Percentiles rank a stretch among this genome's conserved stretches.
Evolutionary conservation across 35 echinoderm and acorn worm genomes (phyloP).

Genomic region (Diadema setosum): DNA sequence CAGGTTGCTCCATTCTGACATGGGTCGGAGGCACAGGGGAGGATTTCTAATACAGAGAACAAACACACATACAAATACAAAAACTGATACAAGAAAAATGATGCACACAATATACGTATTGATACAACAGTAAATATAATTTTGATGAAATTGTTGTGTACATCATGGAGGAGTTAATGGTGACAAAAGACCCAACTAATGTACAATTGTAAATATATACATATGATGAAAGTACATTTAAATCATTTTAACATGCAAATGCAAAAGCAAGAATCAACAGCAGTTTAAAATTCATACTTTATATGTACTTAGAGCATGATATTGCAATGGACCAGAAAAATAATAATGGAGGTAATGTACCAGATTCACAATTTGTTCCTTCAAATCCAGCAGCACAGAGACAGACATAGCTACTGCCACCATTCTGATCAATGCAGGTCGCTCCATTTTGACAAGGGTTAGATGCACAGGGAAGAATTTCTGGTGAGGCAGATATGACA

Average conservation of each 20-base stretch:
- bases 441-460: background rate
- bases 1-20: conserved; percentile 61
- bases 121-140: background rate
- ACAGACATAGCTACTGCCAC: background rate
- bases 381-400: background rate
- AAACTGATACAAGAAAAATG: background rate
- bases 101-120: background rate
- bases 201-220: background rate
- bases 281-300: background rate
- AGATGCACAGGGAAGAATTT: background rate
- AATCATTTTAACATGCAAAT: too few relatives aligned
- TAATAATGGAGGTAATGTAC: background rate
- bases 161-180: background rate
- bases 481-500: background rate
- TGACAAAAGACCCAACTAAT: background rate
- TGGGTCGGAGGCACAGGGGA: conserved; percentile 17
- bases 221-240: too few relatives aligned
- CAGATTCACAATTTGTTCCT: background rate
- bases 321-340: too few relatives aligned
- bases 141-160: background rate
- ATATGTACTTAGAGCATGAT: background rate
- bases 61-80: background rate
- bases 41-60: background rate
- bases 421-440: background rate
- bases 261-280: too few relatives aligned